Base-by-base conservation (phyloP, 2,888 invertebrate species). In the Leptopterna dolabrata region DNA sequence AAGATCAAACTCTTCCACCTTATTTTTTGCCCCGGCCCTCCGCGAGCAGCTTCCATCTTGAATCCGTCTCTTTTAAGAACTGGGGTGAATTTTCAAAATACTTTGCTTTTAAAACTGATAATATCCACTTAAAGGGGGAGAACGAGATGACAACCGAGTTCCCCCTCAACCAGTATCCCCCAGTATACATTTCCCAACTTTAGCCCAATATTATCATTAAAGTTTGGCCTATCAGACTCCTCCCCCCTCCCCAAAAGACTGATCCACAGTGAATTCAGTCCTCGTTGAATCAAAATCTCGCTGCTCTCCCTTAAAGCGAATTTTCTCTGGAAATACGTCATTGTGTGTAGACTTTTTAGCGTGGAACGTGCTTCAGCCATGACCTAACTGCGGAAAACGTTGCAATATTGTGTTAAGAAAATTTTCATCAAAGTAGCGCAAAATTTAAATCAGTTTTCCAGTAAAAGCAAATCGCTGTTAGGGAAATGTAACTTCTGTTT, bases 21-120 rank as follows among this genome's bases (percentile, higher is more conserved):
- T 82, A 36, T 63, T 51, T 29, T 9, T 29, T 29, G 7, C 24
- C 27, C n/a, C 84, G 19, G 3, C 41, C 7, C 36, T n/a, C 83
- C 70, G n/a, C n/a, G n/a, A n/a, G 24, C 55, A 55, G 27, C 83
- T 76, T 43, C n/a, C 14, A 16, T 78, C 78, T 45, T 16, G 55
- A 51, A 30, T 36, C 83, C 70, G 27, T 27, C 83, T 36, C 30
- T 63, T 63, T 27, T 70, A 3, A 36, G 7, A 19, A 36, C 19
- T 11, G 36, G 36, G 70, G 19, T n/a, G 29, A 70, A 83, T 83
- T 36, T 41, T 41, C 70, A 55, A 51, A 51, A 82, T 82, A 82
- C 83, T 83, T 83, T 63, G 63, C 83, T 70, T 83, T 83, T 36
- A 70, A 83, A 81, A 83, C 71, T 63, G 83, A 83, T 83, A 63